phyloP scores from a whole-genome alignment of 1,140 invertebrate species.

The Musca vetustissima region DNA sequence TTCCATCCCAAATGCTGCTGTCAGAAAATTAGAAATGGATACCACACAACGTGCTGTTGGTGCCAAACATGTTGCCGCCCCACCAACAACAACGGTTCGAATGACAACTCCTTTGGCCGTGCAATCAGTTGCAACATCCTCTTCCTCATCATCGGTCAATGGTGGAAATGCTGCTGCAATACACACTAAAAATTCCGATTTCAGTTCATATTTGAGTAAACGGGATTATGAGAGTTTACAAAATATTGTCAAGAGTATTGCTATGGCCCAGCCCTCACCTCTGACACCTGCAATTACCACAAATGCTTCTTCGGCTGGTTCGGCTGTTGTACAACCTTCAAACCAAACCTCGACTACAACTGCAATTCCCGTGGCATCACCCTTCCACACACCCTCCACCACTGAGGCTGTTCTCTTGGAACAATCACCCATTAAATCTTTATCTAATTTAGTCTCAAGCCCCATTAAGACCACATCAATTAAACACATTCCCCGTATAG shows the following conservation, averaged over 20 bases:
- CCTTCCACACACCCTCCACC: constrained; percentile 56
- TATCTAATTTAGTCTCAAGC: constrained; percentile 63
- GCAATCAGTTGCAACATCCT: not conserved
- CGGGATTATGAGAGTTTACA: constrained; percentile 61
- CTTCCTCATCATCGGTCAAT: constrained; percentile 43
- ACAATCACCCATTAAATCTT: constrained; percentile 64
- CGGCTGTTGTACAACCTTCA: not conserved
- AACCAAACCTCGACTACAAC: constrained; percentile 6
- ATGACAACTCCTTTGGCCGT: not conserved
- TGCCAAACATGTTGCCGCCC: not conserved
- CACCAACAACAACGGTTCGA: not conserved
- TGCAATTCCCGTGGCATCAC: constrained; percentile 6
- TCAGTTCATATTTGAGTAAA: constrained; percentile 57
- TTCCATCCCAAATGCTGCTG: constrained; percentile 31
- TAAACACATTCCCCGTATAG: constrained; percentile 51
- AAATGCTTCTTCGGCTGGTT: constrained; percentile 2
- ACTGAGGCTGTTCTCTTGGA: constrained; percentile 56
- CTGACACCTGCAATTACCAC: constrained; percentile 1
- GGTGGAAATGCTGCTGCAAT: not conserved
- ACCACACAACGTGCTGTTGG: not conserved
- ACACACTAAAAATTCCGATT: constrained; percentile 36
- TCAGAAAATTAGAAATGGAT: constrained; percentile 32
- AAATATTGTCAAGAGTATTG: constrained; percentile 56
- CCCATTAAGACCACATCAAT: constrained; percentile 58
- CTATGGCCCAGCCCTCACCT: constrained; percentile 32